Evolutionary conservation across 2,113 vertebrate species (phyloP).

Genomic region (Phyllostomus discolor): DNA sequence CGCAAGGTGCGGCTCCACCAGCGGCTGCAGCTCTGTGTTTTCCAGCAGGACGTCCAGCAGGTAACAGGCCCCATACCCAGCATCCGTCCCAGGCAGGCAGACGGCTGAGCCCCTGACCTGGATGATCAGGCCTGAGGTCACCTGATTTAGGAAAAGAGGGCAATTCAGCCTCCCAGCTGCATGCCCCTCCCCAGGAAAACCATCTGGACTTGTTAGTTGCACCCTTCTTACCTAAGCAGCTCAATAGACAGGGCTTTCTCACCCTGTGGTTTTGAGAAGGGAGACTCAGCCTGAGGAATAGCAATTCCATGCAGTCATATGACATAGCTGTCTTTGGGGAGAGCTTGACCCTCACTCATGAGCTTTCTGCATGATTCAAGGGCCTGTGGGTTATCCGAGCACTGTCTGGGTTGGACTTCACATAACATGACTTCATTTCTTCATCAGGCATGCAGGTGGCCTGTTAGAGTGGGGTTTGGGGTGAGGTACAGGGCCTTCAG

Average conservation of each 20-base stretch:
- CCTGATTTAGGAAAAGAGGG: not conserved
- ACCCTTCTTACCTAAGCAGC: not conserved
- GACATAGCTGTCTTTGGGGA: not conserved
- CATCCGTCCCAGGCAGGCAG: too few relatives aligned
- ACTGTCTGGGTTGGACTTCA: not conserved
- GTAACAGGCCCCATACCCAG: slow-evolving; percentile 66
- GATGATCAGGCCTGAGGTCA: not conserved
- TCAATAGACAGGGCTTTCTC: not conserved
- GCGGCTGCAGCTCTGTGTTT: slow-evolving; percentile 97
- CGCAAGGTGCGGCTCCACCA: slow-evolving; percentile 97
- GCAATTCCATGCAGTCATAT: not conserved
- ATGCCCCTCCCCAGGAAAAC: not conserved
- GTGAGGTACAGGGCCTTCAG: not conserved
- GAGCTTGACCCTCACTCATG: not conserved
- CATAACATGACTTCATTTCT: not conserved
- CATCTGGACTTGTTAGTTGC: not conserved
- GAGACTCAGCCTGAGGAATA: not conserved
- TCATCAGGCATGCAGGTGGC: not conserved
- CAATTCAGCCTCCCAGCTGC: not conserved
- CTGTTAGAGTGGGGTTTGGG: not conserved
- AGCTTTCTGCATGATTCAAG: not conserved
- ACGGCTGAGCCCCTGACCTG: not conserved
- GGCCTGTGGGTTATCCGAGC: not conserved
- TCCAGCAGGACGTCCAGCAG: slow-evolving; percentile 99
- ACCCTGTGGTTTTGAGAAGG: not conserved